Evolutionary conservation across 35 echinoderm and acorn worm species (phyloP).

Genomic region (Nesometra sesokonis): DNA sequence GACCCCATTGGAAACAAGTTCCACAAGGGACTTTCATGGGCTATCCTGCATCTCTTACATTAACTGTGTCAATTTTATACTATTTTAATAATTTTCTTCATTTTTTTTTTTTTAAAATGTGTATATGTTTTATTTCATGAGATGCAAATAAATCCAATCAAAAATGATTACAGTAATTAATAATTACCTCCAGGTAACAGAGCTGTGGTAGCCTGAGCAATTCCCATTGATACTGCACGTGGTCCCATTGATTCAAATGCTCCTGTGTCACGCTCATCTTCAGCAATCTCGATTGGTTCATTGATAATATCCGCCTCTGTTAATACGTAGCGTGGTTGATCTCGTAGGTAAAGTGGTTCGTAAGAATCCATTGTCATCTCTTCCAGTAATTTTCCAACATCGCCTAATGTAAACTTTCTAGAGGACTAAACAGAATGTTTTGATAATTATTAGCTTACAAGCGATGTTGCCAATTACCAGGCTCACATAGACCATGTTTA

Average conservation of each 20-base stretch:
- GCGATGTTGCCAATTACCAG: no score
- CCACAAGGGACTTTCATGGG: no score
- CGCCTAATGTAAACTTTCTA: conserved; percentile 34
- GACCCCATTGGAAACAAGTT: no score
- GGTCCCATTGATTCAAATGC: background rate
- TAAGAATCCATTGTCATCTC: conserved; percentile 84
- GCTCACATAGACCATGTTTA: no score
- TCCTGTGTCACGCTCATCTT: background rate
- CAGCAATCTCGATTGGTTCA: background rate
- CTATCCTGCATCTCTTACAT: no score
- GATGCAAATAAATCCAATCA: no score
- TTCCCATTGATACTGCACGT: background rate
- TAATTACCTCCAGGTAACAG: background rate
- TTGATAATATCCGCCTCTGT: background rate
- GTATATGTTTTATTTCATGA: no score
- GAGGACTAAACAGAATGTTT: background rate
- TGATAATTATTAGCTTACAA: no score
- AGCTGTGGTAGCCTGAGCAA: background rate
- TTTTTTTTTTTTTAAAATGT: no score
- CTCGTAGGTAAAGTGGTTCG: conserved; percentile 50
- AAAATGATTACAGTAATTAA: background rate
- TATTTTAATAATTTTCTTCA: no score
- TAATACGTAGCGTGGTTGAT: conserved; percentile 11
- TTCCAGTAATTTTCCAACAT: conserved; percentile 71
- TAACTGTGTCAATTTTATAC: no score